A percentile compares a stretch with the other conserved stretches of the same genome.
phyloP scores from a whole-genome alignment of 2,113 vertebrate genomes.

The Balaeniceps rex region DNA sequence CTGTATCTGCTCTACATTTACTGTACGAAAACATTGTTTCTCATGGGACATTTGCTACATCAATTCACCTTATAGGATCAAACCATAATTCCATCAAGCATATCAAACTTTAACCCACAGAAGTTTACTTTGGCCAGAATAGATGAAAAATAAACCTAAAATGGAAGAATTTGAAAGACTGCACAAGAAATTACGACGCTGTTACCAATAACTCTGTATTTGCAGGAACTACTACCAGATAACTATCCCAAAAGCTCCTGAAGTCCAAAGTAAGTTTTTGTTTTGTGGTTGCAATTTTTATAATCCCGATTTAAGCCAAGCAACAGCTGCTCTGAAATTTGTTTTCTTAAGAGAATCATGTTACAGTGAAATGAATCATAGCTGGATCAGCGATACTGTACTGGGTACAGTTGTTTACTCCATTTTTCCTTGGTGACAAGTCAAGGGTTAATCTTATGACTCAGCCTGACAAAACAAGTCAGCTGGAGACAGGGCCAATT shows the following conservation, averaged over 20 bases:
- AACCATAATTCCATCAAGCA: not conserved
- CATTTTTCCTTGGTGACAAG: slow-evolving; percentile 61
- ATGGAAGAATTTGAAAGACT: not conserved
- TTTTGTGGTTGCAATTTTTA: slow-evolving; percentile 26
- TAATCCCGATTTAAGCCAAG: slow-evolving; percentile 62
- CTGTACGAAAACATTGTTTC: not conserved
- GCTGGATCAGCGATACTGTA: slow-evolving; percentile 55
- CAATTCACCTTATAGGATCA: not conserved
- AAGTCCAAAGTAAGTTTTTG: slow-evolving; percentile 5
- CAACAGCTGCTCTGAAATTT: slow-evolving; percentile 72
- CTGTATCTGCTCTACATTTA: not conserved
- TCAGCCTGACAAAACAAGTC: slow-evolving; percentile 76
- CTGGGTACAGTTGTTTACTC: slow-evolving; percentile 72
- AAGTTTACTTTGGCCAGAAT: not conserved
- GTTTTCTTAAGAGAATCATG: slow-evolving; percentile 66
- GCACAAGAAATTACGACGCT: not conserved
- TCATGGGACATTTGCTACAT: not conserved
- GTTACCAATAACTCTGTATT: not conserved
- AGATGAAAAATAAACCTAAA: not conserved
- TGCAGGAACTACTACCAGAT: not conserved
- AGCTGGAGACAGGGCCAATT: slow-evolving; percentile 75
- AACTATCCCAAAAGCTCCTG: not conserved
- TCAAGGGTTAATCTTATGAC: slow-evolving; percentile 80
- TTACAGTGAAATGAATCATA: slow-evolving; percentile 70
- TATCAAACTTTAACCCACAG: not conserved